Conservation (phyloP, 1,140 invertebrate genomes). For the Riptortus pedestris region DNA sequence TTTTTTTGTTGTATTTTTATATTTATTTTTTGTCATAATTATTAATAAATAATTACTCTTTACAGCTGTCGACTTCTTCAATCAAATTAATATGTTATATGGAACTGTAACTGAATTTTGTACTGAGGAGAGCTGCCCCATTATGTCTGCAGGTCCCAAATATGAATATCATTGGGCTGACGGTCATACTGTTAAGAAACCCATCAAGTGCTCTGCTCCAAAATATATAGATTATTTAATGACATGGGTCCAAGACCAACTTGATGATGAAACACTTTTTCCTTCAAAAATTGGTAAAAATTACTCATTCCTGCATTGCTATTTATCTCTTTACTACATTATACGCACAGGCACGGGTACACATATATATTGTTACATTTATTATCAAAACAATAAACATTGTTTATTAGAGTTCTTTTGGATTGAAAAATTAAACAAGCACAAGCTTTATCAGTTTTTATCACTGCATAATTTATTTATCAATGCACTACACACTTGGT, state of each 20-base stretch:
- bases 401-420: too few species aligned
- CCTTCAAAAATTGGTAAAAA: conserved; percentile 91
- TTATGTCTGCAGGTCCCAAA: conserved; percentile 96
- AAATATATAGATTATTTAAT: conserved; percentile 99
- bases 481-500: too few species aligned
- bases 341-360: too few species aligned
- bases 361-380: too few species aligned
- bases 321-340: too few species aligned
- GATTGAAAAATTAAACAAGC: too few species aligned
- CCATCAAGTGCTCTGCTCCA: conserved; percentile 97
- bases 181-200: conserved; percentile 95
- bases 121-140: conserved; percentile 92
- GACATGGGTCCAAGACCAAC: conserved; percentile 99
- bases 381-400: too few species aligned
- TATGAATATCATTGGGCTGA: conserved; percentile 99
- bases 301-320: too few species aligned
- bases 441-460: too few species aligned
- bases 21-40: not conserved
- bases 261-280: conserved; percentile 97
- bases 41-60: conserved; percentile 31
- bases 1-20: not conserved
- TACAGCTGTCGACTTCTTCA: conserved; percentile 96
- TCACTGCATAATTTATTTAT: too few species aligned
- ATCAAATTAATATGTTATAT: conserved; percentile 99
- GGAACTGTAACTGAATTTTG: conserved; percentile 99